Evolutionary conservation across 1,140 invertebrate species (phyloP), one percentile per base, ranked within the genome.

Genomic region (Drosophila kanapiae): DNA sequence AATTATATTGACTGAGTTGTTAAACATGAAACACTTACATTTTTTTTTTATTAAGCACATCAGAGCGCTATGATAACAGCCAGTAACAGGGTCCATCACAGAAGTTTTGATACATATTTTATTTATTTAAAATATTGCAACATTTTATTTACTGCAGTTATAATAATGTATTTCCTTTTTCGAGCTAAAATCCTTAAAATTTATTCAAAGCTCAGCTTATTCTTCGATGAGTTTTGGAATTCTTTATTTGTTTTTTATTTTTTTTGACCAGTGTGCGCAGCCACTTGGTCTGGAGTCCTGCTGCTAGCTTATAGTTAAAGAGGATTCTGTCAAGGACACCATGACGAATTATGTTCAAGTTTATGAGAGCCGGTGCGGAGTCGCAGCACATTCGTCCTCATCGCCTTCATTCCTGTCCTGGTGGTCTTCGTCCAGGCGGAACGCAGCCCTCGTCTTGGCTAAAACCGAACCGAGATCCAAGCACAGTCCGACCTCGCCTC

Each of bases 301-400:
- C 47, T 48, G 68, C 38, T 53, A 65, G 82, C 72, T 87, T 83
- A 80, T 42, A 70, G 60, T 68, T 79, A 82, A 74, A 82, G 72
- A 82, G 76, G 61, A 87, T 75, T 83, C 64, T 68, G 77, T 80
- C 83, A 88, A 87, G 80, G 83, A 78, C 84, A 67, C 49, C 71
- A 37, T 53, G 71, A 65, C 63, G 53, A 77, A 70, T 70, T 68
- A 67, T 68, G 61, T 76, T 38, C 56, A 31, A 62, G 60, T 33
- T 62, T 33, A 38, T 27, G 18, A 29, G 14, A 43, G 14, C 35
- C 9, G 38, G 35, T 49, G 27, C 42, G 35, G 37, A 38, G 53
- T 58, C 51, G 31, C 72, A 65, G 74, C 71, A 33, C 61, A 56
- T 76, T 76, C 74, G 61, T 77, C 54, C 75, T 77, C 62, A 68